Percentiles rank a stretch among this genome's conserved stretches.
These are phyloP conservation scores for Protaetia brevitarsis DNA, from an alignment of 1,140 invertebrate genomes.

Conservation along the genomic window DNA sequence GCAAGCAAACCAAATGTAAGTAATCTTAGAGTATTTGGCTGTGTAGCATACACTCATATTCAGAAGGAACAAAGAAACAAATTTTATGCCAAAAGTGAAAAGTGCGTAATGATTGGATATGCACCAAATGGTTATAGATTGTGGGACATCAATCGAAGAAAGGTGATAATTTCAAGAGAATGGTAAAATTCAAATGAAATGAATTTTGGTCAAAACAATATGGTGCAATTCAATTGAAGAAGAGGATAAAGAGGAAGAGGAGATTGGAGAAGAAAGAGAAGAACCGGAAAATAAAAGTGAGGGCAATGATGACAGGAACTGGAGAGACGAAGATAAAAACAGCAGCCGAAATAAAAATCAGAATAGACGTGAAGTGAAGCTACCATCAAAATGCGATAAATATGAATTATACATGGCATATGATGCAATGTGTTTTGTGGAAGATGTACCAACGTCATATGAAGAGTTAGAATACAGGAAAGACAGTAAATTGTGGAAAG, in stretches of 20 bases:
- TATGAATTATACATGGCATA: constrained; percentile 30
- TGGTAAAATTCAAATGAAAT: neutral
- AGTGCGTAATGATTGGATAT: neutral
- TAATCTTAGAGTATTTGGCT: neutral
- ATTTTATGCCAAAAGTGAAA: neutral
- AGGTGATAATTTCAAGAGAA: neutral
- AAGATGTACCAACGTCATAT: constrained; percentile 26
- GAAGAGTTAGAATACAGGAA: constrained; percentile 29
- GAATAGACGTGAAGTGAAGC: neutral
- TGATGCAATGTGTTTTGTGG: constrained; percentile 25
- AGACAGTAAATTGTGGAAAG: constrained; percentile 37
- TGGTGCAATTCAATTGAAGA: neutral
- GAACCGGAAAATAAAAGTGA: neutral
- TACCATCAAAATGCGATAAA: constrained; percentile 11
- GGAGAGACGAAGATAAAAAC: neutral
- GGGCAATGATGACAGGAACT: neutral
- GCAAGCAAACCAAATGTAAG: neutral
- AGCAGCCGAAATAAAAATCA: neutral
- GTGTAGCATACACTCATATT: neutral
- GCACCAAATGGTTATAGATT: neutral
- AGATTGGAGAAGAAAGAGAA: neutral
- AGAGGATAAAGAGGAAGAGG: neutral
- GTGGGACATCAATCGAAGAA: neutral
- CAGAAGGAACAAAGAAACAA: neutral
- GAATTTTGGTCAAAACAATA: neutral